Evolutionary conservation across 2,888 invertebrate genomes (phyloP).

Genomic region (Acleris holmiana): DNA sequence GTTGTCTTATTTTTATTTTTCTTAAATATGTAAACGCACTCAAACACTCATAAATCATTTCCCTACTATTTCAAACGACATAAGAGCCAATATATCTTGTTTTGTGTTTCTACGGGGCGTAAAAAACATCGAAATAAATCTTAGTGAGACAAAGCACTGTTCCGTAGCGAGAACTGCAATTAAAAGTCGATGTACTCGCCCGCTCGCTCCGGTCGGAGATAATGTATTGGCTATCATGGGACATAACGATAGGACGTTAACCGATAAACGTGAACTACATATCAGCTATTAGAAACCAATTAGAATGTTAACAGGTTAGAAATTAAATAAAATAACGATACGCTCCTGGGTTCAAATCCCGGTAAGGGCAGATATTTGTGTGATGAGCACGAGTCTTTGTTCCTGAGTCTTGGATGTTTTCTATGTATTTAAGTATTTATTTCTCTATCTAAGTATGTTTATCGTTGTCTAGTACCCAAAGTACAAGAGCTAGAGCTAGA

Average conservation of each 20-base stretch:
- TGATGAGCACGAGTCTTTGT: no score
- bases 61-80: slow-evolving; percentile 16
- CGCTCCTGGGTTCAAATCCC: no score
- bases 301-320: slow-evolving; percentile 9
- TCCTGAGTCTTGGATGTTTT: no score
- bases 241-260: slow-evolving; percentile 14
- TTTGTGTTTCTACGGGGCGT: slow-evolving; percentile 21
- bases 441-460: no score
- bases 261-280: slow-evolving; percentile 8
- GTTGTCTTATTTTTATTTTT: no score
- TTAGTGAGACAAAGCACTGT: slow-evolving; percentile 15
- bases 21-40: slow-evolving; percentile 5
- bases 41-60: slow-evolving; percentile 15
- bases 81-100: slow-evolving; percentile 14
- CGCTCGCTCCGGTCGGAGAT: slow-evolving; percentile 12
- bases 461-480: no score
- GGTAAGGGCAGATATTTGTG: no score
- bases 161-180: slow-evolving; percentile 9
- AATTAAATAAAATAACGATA: background rate
- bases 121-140: slow-evolving; percentile 31
- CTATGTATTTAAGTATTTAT: no score
- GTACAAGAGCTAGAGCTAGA: no score
- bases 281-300: slow-evolving; percentile 13
- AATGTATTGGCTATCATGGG: slow-evolving; percentile 29
- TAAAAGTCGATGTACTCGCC: slow-evolving; percentile 21